Evolutionary conservation across 2,113 vertebrate genomes (phyloP).

Genomic region (Trogon surrucura): DNA sequence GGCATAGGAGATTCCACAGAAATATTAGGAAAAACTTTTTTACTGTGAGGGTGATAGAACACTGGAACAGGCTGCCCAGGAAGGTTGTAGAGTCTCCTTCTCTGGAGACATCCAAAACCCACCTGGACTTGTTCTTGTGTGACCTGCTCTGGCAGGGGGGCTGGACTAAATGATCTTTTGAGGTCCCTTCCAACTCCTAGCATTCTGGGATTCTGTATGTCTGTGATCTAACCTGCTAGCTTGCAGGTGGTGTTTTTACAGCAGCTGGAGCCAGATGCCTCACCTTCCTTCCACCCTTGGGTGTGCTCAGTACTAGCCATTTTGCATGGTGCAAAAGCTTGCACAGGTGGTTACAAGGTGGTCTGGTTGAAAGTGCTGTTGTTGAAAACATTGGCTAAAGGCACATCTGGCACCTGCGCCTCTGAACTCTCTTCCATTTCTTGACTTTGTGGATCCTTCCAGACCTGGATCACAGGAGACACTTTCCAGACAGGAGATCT

Average conservation of each 20-base stretch:
- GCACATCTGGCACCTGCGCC: neutral
- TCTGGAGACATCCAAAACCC: no score
- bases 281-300: neutral
- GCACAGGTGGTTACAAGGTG: neutral
- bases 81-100: no score
- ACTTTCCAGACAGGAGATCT: neutral
- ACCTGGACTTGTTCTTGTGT: no score
- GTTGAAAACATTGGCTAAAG: neutral
- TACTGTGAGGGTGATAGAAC: no score
- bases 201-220: no score
- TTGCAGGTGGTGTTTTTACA: neutral
- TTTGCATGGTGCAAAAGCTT: neutral
- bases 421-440: neutral
- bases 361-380: neutral
- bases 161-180: no score
- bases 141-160: no score
- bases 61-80: no score
- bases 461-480: neutral
- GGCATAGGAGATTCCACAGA: no score
- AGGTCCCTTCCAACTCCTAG: no score
- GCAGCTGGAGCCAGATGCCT: neutral
- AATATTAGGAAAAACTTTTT: no score
- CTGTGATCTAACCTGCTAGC: no score
- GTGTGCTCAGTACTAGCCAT: neutral
- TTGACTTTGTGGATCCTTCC: neutral